Percentiles rank a stretch among this genome's conserved stretches.
phyloP scores from a whole-genome alignment of 2,797 vertebrate genomes.

The Amniataba percoides region DNA sequence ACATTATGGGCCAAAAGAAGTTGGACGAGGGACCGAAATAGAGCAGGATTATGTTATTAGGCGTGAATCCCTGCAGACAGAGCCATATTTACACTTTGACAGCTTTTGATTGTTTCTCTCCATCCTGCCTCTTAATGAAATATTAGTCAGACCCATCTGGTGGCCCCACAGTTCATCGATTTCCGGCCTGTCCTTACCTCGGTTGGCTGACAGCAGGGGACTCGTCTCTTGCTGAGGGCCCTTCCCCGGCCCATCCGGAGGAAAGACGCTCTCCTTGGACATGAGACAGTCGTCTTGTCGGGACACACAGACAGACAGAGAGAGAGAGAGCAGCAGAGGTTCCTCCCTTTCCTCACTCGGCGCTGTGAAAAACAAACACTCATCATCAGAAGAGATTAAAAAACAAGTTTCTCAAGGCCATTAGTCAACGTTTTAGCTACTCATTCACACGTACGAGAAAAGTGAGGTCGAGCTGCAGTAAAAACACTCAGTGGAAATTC shows the following conservation, averaged over 20 bases:
- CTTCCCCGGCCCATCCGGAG: conserved; percentile 87
- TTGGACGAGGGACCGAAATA: not conserved
- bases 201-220: conserved; percentile 71
- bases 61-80: not conserved
- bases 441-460: conserved; percentile 48
- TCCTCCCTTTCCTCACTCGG: conserved; percentile 68
- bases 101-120: not conserved
- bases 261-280: conserved; percentile 91
- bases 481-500: conserved; percentile 78
- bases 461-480: conserved; percentile 79
- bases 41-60: not conserved
- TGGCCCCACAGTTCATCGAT: not conserved
- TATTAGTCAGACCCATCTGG: not conserved
- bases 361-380: conserved; percentile 69
- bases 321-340: conserved; percentile 53
- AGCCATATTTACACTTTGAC: not conserved
- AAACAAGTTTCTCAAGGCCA: not conserved
- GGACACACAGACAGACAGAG: conserved; percentile 52
- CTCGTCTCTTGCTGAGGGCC: conserved; percentile 81
- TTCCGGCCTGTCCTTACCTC: conserved; percentile 73
- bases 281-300: conserved; percentile 89
- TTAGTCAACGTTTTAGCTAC: conserved; percentile 43
- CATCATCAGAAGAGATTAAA: conserved; percentile 41
- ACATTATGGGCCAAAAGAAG: not conserved
- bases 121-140: not conserved